Conservation (phyloP, 2,113 vertebrate species). For the Anarrhichthys ocellatus region DNA sequence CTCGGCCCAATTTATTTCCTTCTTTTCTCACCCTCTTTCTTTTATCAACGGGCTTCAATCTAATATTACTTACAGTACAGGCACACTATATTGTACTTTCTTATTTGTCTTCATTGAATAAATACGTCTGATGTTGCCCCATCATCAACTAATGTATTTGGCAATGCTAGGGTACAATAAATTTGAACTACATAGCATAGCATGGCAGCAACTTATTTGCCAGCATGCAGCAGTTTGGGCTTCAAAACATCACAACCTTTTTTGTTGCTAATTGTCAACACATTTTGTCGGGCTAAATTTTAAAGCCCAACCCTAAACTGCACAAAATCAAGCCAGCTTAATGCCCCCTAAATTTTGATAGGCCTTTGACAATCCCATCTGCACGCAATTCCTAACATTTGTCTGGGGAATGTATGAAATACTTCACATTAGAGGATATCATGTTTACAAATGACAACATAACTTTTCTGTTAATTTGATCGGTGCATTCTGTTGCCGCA, state of each 20-base stretch:
- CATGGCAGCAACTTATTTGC: neutral
- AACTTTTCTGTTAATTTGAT: conserved; percentile 38
- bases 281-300: neutral
- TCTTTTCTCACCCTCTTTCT: neutral
- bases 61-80: neutral
- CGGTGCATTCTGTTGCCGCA: neutral
- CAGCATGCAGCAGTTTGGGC: conserved; percentile 10
- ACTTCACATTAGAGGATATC: conserved; percentile 12
- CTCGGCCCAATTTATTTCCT: no score
- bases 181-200: neutral
- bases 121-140: neutral
- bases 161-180: neutral
- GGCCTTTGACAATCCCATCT: neutral
- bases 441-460: conserved; percentile 36
- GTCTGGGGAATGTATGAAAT: conserved; percentile 11
- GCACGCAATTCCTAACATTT: neutral
- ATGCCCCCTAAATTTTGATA: neutral
- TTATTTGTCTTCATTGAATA: neutral
- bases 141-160: conserved; percentile 9
- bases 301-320: neutral
- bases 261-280: neutral
- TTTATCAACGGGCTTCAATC: neutral
- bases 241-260: neutral
- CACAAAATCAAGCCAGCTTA: neutral
- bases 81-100: neutral